Percentiles rank a stretch among this genome's conserved stretches.
Evolutionary conservation across 2,113 vertebrate genomes (phyloP).

Genomic region (Pelecanoides urinatrix): DNA sequence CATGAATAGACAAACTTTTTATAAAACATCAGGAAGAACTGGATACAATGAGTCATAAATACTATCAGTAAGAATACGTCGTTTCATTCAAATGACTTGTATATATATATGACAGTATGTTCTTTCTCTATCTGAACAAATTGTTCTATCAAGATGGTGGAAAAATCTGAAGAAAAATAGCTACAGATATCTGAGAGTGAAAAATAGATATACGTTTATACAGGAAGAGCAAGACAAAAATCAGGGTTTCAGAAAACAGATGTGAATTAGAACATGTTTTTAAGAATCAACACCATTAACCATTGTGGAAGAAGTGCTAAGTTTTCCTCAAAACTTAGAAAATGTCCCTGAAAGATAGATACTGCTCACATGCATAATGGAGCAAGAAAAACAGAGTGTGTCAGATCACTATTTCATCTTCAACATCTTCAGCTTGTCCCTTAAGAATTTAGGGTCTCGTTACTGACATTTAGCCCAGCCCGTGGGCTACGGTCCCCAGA

Average conservation of each 20-base stretch:
- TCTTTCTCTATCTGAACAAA: background rate
- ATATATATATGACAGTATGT: background rate
- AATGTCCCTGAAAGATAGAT: background rate
- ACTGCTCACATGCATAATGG: background rate
- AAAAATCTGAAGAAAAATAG: background rate
- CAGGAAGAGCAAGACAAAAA: background rate
- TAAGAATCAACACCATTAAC: background rate
- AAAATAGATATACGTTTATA: background rate
- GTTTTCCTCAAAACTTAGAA: background rate
- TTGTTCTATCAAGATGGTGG: background rate
- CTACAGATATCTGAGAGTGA: background rate
- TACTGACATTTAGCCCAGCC: background rate
- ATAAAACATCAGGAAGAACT: background rate
- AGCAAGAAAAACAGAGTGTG: background rate
- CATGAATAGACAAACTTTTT: background rate
- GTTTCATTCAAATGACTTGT: background rate
- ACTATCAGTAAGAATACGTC: background rate
- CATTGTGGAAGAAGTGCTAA: background rate
- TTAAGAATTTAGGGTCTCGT: background rate
- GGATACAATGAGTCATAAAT: background rate
- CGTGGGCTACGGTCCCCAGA: rapidly evolving
- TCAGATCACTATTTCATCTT: background rate
- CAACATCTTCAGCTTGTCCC: background rate
- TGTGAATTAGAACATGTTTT: background rate
- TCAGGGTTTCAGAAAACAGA: background rate